A percentile compares a stretch with the other conserved stretches of the same genome.
Evolutionary conservation across 1,140 invertebrate genomes (phyloP).

Genomic region (Drosophila sproati): DNA sequence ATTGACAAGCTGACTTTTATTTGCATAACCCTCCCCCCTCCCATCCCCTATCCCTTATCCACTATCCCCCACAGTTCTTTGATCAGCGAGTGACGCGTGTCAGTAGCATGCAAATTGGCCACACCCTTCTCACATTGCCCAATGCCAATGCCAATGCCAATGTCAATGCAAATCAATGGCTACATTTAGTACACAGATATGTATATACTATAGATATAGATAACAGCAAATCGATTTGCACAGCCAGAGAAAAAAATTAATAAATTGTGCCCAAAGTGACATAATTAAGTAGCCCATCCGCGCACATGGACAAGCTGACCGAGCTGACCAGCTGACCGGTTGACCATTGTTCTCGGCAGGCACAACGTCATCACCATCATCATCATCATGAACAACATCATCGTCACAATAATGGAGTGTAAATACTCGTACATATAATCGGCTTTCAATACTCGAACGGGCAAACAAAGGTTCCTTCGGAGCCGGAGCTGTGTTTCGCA

Average conservation of each 20-base stretch:
- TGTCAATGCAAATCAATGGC: slow-evolving; percentile 48
- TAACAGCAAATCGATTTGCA: slow-evolving; percentile 76
- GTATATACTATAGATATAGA: slow-evolving; percentile 14
- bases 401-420: slow-evolving; percentile 72
- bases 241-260: slow-evolving; percentile 50
- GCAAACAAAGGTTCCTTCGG: slow-evolving; percentile 53
- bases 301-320: slow-evolving; percentile 41
- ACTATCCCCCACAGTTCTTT: slow-evolving; percentile 7
- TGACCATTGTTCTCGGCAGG: slow-evolving; percentile 47
- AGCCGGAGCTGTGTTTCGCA: slow-evolving; percentile 28
- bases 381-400: slow-evolving; percentile 37
- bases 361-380: slow-evolving; percentile 1
- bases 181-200: slow-evolving; percentile 1
- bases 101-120: slow-evolving; percentile 70
- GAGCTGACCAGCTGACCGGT: slow-evolving; percentile 42
- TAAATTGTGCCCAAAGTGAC: slow-evolving; percentile 69
- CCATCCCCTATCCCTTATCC: neutral
- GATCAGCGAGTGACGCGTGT: slow-evolving; percentile 61
- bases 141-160: neutral
- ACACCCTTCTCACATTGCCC: slow-evolving; percentile 67
- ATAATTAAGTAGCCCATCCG: slow-evolving; percentile 59
- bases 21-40: slow-evolving; percentile 48
- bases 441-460: slow-evolving; percentile 56
- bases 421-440: slow-evolving; percentile 68
- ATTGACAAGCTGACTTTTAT: slow-evolving; percentile 54